phyloP scores from a whole-genome alignment of 2,888 invertebrate species.

The Cerceris ruficornis region DNA sequence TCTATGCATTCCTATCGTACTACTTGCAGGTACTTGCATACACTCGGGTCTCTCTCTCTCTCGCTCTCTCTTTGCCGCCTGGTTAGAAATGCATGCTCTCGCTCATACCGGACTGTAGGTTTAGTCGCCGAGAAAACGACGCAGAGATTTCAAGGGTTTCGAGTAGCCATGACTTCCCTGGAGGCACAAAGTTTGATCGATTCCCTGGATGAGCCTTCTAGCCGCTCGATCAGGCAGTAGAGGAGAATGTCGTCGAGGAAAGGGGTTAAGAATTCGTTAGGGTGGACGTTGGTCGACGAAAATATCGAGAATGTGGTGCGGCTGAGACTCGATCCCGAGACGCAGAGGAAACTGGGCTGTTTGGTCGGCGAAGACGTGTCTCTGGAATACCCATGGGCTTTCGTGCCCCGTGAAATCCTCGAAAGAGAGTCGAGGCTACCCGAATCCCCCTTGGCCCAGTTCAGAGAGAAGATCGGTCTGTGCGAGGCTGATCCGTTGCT shows the following conservation, averaged over 20 bases:
- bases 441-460: constrained; percentile 62
- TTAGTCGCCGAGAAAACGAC: background rate
- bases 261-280: constrained; percentile 55
- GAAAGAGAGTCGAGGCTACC: constrained; percentile 43
- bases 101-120: too few species aligned
- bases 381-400: constrained; percentile 78
- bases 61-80: too few species aligned
- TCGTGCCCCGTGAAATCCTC: constrained; percentile 63
- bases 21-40: background rate
- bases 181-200: constrained; percentile 57
- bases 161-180: constrained; percentile 11
- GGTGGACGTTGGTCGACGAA: constrained; percentile 71
- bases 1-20: constrained; percentile 29
- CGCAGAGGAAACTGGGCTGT: constrained; percentile 72
- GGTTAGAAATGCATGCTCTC: too few species aligned
- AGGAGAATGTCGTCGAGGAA: constrained; percentile 60
- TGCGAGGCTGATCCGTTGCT: constrained; percentile 78
- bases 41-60: background rate
- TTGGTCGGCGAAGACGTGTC: constrained; percentile 73
- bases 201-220: constrained; percentile 4
- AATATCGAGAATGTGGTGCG: constrained; percentile 71
- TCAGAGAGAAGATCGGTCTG: constrained; percentile 57
- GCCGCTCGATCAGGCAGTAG: constrained; percentile 1
- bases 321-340: constrained; percentile 63
- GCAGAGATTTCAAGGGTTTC: background rate